Evolutionary conservation across 2,113 vertebrate species (phyloP).

Genomic region (Chitala chitala): DNA sequence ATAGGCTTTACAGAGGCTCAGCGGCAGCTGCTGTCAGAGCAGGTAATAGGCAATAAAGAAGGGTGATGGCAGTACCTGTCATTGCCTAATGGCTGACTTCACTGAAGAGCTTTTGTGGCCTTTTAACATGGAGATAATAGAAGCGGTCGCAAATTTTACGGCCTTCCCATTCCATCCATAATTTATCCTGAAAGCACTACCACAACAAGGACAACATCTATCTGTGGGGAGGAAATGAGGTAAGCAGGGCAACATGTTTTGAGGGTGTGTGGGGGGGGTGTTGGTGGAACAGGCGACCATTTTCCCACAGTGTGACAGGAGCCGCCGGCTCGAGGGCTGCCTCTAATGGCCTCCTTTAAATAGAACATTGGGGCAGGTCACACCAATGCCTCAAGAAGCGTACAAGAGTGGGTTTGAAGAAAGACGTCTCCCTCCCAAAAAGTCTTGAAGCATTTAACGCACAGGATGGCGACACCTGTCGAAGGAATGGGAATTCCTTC

Average conservation of each 20-base stretch:
- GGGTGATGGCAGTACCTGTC: slow-evolving; percentile 99
- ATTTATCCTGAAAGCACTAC: slow-evolving; percentile 93
- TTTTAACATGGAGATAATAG: slow-evolving; percentile 99
- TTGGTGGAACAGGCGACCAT: too few relatives aligned
- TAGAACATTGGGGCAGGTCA: slow-evolving; percentile 18
- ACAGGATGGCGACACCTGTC: too few relatives aligned
- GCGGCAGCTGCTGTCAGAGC: slow-evolving; percentile 99
- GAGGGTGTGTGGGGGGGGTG: too few relatives aligned
- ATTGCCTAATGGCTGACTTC: slow-evolving; percentile 99
- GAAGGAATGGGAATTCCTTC: too few relatives aligned
- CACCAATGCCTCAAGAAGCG: slow-evolving; percentile 53
- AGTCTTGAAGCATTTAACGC: too few relatives aligned
- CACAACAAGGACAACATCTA: slow-evolving; percentile 84
- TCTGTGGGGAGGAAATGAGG: slow-evolving; percentile 47
- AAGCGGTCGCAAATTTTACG: slow-evolving; percentile 99
- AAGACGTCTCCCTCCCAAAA: neutral
- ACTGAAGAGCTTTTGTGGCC: slow-evolving; percentile 99
- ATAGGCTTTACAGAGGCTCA: slow-evolving; percentile 96
- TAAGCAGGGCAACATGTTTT: too few relatives aligned
- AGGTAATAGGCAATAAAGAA: slow-evolving; percentile 99
- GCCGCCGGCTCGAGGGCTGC: slow-evolving; percentile 48
- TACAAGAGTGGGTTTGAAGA: slow-evolving; percentile 20
- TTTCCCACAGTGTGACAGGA: slow-evolving; percentile 48
- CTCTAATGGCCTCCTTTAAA: neutral
- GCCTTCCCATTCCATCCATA: slow-evolving; percentile 98